Base-by-base conservation (phyloP, 2,888 invertebrate species). In the Sycophila texana region DNA sequence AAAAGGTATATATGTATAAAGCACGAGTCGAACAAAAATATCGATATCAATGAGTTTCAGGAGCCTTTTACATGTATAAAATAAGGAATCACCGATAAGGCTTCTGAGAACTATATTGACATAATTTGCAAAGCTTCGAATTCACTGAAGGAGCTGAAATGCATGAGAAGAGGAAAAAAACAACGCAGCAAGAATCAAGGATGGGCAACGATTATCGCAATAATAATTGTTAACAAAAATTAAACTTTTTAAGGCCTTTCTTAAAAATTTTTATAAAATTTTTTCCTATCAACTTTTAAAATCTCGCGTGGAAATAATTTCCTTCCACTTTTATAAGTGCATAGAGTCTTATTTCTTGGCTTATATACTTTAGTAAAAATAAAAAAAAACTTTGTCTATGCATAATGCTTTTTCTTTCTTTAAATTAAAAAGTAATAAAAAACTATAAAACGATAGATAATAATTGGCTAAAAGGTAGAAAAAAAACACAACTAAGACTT, bases 401-500 rank as follows among this genome's bases (percentile, higher is more conserved):
- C 30, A 57, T 66, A 67, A 39, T 39, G 39, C 39, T 39, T 57
- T 53, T 60, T n/a, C 18, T 39, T 57, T 47, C 20, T 1, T 74
- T 68, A 58, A 67, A 72, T 67, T 57, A 73, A 13, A 74, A 57
- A 70, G 51, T 73, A 70, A 74, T 70, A 80, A 39, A 61, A 63
- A 72, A 81, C 13, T 75, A 78, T 39, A 68, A 77, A 75, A 77
- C 74, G 58, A 68, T 30, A 72, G 53, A 63, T 60, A 61, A 63
- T 60, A 61, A 75, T 47, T 60, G 16, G 53, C 58, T 74, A 51
- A 75, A 66, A 68, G 22, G 51, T 77, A 74, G 26, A 26, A 26
- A 67, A 66, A 39, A 67, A 66, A 77, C 51, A 67, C 57, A 75
- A 78, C 61, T 81, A 78, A 78, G 65, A 75, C 65, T 75, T 68